Evolutionary conservation across 2,888 invertebrate genomes (phyloP).

Genomic region (Nyleta sp.): DNA sequence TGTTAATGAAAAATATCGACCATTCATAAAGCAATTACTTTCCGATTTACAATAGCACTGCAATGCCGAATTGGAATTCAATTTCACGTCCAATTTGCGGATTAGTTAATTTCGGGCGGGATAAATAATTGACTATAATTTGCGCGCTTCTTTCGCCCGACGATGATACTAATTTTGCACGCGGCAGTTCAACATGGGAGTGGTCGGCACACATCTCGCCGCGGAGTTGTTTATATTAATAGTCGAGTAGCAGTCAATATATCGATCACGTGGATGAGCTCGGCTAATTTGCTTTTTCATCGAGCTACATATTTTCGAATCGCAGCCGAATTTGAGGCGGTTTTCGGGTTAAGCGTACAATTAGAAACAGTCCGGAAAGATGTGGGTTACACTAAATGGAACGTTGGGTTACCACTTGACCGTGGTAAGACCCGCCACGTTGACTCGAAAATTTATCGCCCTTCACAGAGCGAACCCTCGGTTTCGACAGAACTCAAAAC

Average conservation of each 20-base stretch:
- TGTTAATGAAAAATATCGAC: conserved; percentile 4
- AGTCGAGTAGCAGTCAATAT: no score
- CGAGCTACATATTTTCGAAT: not conserved
- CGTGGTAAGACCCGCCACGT: conserved; percentile 73
- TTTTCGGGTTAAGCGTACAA: conserved; percentile 20
- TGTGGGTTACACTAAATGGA: conserved; percentile 70
- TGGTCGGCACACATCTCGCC: no score
- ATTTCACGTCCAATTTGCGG: not conserved
- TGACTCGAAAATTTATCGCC: conserved; percentile 73
- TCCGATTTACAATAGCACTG: not conserved
- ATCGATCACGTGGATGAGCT: no score
- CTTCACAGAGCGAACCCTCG: conserved; percentile 47
- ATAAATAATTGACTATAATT: conserved; percentile 10
- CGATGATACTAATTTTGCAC: not conserved
- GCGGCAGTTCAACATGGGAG: no score
- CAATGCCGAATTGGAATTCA: not conserved
- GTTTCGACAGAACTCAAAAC: conserved; percentile 49
- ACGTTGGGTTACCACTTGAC: conserved; percentile 73
- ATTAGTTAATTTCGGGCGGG: not conserved
- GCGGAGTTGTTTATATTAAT: no score
- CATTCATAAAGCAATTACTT: conserved; percentile 2
- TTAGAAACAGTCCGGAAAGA: conserved; percentile 48
- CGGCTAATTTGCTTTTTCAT: conserved; percentile 8
- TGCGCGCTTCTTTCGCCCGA: not conserved
- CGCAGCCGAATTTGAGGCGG: conserved; percentile 5